phyloP scores from a whole-genome alignment of 2,113 vertebrate genomes.

The Glaucidium brasilianum region DNA sequence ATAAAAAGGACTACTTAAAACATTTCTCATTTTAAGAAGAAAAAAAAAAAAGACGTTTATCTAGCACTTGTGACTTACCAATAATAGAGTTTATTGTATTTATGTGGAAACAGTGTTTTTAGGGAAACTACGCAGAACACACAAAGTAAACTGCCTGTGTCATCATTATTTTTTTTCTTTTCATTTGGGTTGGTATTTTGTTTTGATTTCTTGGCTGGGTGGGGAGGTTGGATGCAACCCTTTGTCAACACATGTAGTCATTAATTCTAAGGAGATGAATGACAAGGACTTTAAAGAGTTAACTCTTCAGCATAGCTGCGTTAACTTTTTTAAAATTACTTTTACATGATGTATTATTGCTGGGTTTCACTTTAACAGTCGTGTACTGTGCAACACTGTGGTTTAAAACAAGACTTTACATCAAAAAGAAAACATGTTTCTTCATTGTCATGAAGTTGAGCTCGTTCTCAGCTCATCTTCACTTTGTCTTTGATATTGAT shows the following conservation, averaged over 20 bases:
- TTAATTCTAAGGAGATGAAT: conserved; percentile 5
- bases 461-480: conserved; percentile 75
- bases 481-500: conserved; percentile 85
- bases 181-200: conserved; percentile 13
- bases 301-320: conserved; percentile 52
- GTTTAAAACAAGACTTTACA: conserved; percentile 52
- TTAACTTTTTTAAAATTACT: conserved; percentile 53
- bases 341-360: conserved; percentile 30
- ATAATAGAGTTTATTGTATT: conserved; percentile 83
- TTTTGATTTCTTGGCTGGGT: conserved; percentile 28
- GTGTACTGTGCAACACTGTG: conserved; percentile 63
- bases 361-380: conserved; percentile 61
- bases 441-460: conserved; percentile 64
- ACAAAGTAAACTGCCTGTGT: conserved; percentile 69
- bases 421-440: conserved; percentile 53
- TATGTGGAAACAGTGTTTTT: conserved; percentile 86
- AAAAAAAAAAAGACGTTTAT: conserved; percentile 68
- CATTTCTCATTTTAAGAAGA: conserved; percentile 81
- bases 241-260: background rate
- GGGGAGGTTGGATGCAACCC: conserved; percentile 14
- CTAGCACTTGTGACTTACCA: conserved; percentile 87
- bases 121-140: conserved; percentile 71
- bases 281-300: conserved; percentile 19
- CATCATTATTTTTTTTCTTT: conserved; percentile 15
- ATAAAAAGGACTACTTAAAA: conserved; percentile 75